Percentiles rank a stretch among this genome's conserved stretches.
Conservation (phyloP, 1,140 invertebrate genomes). For the Drosophila navojoa region DNA sequence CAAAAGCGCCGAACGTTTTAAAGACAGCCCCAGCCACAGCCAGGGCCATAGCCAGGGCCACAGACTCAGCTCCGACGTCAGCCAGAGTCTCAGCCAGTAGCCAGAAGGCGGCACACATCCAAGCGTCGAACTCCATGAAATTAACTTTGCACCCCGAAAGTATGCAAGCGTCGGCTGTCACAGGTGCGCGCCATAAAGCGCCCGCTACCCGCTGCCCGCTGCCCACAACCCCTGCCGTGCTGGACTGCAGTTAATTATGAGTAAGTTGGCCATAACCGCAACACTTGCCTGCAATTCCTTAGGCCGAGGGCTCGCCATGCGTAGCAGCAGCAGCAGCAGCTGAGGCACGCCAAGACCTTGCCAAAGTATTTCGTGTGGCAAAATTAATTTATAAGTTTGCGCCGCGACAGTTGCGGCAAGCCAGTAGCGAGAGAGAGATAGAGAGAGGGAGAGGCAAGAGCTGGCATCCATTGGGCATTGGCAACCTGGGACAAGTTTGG, state of each 20-base stretch:
- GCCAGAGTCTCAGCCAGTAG: too few species aligned
- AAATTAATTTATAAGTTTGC: slow-evolving; percentile 80
- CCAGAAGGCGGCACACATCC: slow-evolving; percentile 6
- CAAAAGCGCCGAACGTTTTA: slow-evolving; percentile 67
- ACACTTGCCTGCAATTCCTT: slow-evolving; percentile 54
- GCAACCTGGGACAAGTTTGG: slow-evolving; percentile 28
- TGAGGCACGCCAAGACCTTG: slow-evolving; percentile 58
- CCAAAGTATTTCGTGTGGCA: slow-evolving; percentile 65
- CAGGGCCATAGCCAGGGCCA: background rate
- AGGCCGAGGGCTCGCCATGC: slow-evolving; percentile 27
- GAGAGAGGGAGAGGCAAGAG: too few species aligned
- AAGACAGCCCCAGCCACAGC: slow-evolving; percentile 34
- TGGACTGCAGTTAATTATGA: slow-evolving; percentile 80
- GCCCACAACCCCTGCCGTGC: slow-evolving; percentile 1
- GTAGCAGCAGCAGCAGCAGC: slow-evolving; percentile 39
- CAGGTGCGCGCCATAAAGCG: slow-evolving; percentile 20
- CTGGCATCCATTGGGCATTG: slow-evolving; percentile 8
- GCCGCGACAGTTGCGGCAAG: slow-evolving; percentile 30
- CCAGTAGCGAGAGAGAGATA: background rate
- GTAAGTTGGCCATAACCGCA: slow-evolving; percentile 57
- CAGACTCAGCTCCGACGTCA: too few species aligned
- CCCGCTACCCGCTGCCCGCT: background rate
- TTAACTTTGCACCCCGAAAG: slow-evolving; percentile 57
- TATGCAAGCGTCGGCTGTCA: slow-evolving; percentile 42
- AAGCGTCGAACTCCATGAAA: slow-evolving; percentile 55